These are phyloP conservation scores for Seira sanloemensis DNA, from an alignment of 2,888 invertebrate species.

Conservation along the genomic window DNA sequence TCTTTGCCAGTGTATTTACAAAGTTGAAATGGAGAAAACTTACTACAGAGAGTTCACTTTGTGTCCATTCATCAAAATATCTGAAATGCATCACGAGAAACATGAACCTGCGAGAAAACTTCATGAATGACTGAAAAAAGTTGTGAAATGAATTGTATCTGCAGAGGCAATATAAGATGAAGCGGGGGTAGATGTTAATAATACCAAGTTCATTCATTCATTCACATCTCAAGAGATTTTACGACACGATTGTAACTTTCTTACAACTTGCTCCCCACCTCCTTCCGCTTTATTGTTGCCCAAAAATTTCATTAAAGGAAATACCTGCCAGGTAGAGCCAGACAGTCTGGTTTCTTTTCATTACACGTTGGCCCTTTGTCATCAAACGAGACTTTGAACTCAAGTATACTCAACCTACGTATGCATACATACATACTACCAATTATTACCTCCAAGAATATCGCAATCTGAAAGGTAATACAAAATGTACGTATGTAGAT, in stretches of 20 bases:
- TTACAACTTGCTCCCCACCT: constrained; percentile 60
- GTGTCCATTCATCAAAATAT: constrained; percentile 4
- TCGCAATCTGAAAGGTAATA: too few species aligned
- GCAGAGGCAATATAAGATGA: background rate
- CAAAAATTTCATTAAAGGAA: constrained; percentile 68
- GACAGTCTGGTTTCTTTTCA: background rate
- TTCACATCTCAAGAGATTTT: constrained; percentile 42
- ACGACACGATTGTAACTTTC: constrained; percentile 44
- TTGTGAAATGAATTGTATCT: background rate
- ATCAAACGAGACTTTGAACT: too few species aligned
- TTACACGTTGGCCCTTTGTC: background rate
- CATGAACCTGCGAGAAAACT: background rate
- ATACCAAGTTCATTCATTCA: constrained; percentile 23
- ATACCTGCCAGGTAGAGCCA: constrained; percentile 31
- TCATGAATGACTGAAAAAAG: background rate
- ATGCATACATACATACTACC: too few species aligned
- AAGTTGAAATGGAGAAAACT: too few species aligned
- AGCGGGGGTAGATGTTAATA: background rate
- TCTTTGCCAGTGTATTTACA: too few species aligned
- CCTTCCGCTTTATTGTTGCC: constrained; percentile 68
- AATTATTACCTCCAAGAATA: too few species aligned
- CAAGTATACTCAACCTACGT: too few species aligned
- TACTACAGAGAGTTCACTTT: background rate
- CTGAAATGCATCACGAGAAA: too few species aligned
- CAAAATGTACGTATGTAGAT: too few species aligned